These are phyloP conservation scores for Drosophila parvula DNA, from an alignment of 1,140 invertebrate species.

Conservation along the genomic window DNA sequence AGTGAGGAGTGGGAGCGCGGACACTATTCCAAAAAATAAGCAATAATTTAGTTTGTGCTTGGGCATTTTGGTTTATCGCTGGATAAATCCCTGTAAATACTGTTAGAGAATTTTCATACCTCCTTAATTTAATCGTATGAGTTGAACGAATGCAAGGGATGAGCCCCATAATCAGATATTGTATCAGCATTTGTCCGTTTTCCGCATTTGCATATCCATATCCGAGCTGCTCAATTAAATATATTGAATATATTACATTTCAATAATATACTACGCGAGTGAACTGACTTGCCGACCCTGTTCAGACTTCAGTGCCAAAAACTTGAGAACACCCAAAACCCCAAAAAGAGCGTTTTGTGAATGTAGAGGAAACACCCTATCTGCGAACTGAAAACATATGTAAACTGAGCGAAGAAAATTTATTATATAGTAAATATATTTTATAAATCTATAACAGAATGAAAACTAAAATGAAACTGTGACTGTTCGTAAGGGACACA, in stretches of 20 bases:
- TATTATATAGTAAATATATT: slow-evolving; percentile 56
- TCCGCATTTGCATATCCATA: slow-evolving; percentile 58
- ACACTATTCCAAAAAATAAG: slow-evolving; percentile 74
- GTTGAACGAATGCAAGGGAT: slow-evolving; percentile 31
- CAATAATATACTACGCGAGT: slow-evolving; percentile 11
- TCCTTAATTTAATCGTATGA: slow-evolving; percentile 70
- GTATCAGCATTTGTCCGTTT: slow-evolving; percentile 44
- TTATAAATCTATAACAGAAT: slow-evolving; percentile 51
- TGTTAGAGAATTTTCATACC: slow-evolving; percentile 78
- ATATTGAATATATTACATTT: slow-evolving; percentile 10
- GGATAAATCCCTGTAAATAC: slow-evolving; percentile 72
- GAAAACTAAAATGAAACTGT: slow-evolving; percentile 13
- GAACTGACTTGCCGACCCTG: slow-evolving; percentile 20
- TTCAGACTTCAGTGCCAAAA: slow-evolving; percentile 49
- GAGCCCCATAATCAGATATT: slow-evolving; percentile 29
- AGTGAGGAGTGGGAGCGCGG: slow-evolving; percentile 42
- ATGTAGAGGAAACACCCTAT: slow-evolving; percentile 3
- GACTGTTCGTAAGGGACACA: slow-evolving; percentile 28
- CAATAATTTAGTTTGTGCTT: slow-evolving; percentile 76
- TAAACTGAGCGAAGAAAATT: slow-evolving; percentile 51
- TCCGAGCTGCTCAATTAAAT: slow-evolving; percentile 58
- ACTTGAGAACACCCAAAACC: slow-evolving; percentile 47
- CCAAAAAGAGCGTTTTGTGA: slow-evolving; percentile 30
- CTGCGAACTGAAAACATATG: slow-evolving; percentile 47
- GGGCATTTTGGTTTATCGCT: slow-evolving; percentile 75